phyloP scores from a whole-genome alignment of 2,797 vertebrate genomes.

The Sebastes minor region DNA sequence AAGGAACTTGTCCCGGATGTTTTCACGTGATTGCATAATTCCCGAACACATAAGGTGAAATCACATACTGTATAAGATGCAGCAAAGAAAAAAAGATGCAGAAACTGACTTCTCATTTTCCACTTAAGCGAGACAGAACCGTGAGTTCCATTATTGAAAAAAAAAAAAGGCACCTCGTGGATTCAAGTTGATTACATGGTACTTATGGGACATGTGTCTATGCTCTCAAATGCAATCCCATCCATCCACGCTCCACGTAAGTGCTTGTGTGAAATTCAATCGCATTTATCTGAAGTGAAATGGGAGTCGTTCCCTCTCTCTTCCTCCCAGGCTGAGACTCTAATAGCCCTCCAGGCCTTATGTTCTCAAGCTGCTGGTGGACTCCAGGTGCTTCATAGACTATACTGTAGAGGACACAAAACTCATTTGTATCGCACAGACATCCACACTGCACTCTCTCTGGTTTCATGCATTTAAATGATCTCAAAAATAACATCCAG shows the following conservation, averaged over 20 bases:
- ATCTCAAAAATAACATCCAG: neutral
- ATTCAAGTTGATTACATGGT: slow-evolving; percentile 70
- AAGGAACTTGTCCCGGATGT: neutral
- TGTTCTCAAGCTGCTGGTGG: slow-evolving; percentile 19
- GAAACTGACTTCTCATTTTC: slow-evolving; percentile 35
- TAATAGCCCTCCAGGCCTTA: slow-evolving; percentile 48
- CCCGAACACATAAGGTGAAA: neutral
- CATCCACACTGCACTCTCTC: neutral
- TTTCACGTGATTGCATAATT: neutral
- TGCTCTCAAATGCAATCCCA: slow-evolving; percentile 60
- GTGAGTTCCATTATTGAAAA: slow-evolving; percentile 48
- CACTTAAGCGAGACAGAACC: slow-evolving; percentile 26
- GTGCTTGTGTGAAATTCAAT: slow-evolving; percentile 75
- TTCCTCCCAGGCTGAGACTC: slow-evolving; percentile 37
- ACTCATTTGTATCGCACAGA: slow-evolving; percentile 5
- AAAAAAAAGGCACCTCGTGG: slow-evolving; percentile 41
- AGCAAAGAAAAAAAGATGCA: neutral
- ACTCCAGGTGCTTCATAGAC: slow-evolving; percentile 27
- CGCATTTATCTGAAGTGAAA: slow-evolving; percentile 66
- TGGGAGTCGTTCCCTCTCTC: slow-evolving; percentile 55
- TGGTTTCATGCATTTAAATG: slow-evolving; percentile 9
- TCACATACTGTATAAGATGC: neutral
- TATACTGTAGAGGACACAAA: neutral
- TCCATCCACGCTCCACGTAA: slow-evolving; percentile 61
- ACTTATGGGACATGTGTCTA: slow-evolving; percentile 69